Evolutionary conservation across 2,888 invertebrate genomes (phyloP), one percentile per base, ranked within the genome.

Genomic region (Drosophila kuntzei): DNA sequence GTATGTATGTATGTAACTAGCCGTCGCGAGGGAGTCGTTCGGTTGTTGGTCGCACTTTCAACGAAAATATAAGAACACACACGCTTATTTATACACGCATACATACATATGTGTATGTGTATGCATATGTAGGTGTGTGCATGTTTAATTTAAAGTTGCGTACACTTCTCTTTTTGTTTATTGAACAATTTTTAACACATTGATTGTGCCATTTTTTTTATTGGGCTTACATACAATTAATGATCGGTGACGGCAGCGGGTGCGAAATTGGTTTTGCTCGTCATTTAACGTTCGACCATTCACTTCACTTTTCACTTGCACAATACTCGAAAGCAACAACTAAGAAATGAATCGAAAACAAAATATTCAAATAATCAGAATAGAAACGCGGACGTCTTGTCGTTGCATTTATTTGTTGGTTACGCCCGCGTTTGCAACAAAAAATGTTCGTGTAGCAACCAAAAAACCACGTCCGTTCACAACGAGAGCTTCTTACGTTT

Each of bases 351-450:
- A 29, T 71, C 18, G 49, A 54, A 67, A 65, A 58, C 25, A 57
- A 76, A 71, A 80, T 58, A 44, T 71, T 57, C n/a, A n/a, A n/a
- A 50, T 68, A 67, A 59, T 43, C 44, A 71, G 55, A 51, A 58
- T 47, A 46, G 55, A 67, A 76, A 62, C 62, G 67, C 64, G 65
- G 47, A 68, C 64, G 68, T 44, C 25, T 55, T 63, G 44, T 49
- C 41, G 71, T 57, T 69, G 60, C 53, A 79, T 74, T 76, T 69
- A 75, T 61, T 55, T 70, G 71, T 85, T 80, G 86, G 75, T 71
- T 82, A 71, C 86, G 76, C 86, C 83, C 79, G 79, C 69, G 83
- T 71, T 83, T 76, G 53, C 76, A 71, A 85, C 71, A 77, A 74
- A 71, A 55, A 76, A 68, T 59, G 44, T 59, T 71, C 46, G 71